Conservation (phyloP, 2,888 invertebrate species). For the Drosophila dives region DNA sequence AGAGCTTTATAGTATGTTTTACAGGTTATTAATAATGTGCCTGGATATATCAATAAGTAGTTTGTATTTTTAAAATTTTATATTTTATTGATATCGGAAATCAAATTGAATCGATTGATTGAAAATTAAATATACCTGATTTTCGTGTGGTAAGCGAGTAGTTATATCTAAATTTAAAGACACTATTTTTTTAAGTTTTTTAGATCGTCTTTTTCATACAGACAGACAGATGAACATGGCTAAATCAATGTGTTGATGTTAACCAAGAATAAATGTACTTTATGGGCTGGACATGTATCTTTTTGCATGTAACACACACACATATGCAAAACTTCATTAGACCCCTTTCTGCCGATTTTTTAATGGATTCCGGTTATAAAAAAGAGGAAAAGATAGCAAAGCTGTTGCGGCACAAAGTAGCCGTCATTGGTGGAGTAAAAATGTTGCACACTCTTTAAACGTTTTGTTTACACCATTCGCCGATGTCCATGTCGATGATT, state of each 20-base stretch:
- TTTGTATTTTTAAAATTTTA: background rate
- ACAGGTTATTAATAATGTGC: background rate
- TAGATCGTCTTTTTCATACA: background rate
- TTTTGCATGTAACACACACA: background rate
- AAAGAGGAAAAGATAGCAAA: conserved; percentile 21
- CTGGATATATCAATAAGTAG: background rate
- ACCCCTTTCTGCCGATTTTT: background rate
- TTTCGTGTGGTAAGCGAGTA: background rate
- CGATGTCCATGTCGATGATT: conserved; percentile 39
- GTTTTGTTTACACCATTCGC: conserved; percentile 68
- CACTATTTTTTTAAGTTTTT: background rate
- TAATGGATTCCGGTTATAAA: background rate
- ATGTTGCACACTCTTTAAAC: conserved; percentile 62
- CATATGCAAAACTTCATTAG: background rate
- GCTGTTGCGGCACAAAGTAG: conserved; percentile 63
- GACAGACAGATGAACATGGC: background rate
- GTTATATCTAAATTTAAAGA: accelerated
- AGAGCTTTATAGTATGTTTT: too few species aligned
- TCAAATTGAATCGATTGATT: too few species aligned
- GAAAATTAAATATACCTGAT: background rate
- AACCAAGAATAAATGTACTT: background rate
- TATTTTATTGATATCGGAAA: background rate
- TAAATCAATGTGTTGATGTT: background rate
- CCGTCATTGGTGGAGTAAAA: conserved; percentile 43
- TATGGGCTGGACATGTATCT: background rate